Evolutionary conservation across 2,797 vertebrate genomes (phyloP).

Genomic region (Enteromius afrohamiltoni): DNA sequence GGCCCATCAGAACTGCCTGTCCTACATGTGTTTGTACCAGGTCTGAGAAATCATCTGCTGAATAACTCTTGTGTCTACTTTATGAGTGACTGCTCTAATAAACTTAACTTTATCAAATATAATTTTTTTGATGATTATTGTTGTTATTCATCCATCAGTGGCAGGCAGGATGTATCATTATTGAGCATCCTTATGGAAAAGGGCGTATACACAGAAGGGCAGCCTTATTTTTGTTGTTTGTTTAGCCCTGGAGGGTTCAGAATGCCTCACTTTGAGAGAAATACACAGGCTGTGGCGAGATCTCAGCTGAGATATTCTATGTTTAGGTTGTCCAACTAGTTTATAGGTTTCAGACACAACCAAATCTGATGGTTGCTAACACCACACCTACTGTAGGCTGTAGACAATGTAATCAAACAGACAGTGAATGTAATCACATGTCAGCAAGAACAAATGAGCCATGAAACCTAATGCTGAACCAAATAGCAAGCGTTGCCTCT

Average conservation of each 20-base stretch:
- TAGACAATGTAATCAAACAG: not conserved
- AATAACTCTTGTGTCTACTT: not conserved
- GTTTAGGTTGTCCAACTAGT: constrained; percentile 25
- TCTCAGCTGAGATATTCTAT: not conserved
- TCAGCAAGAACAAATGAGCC: constrained; percentile 11
- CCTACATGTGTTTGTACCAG: not conserved
- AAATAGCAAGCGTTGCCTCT: not conserved
- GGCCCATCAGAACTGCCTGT: constrained; percentile 12
- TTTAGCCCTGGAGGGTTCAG: constrained; percentile 2
- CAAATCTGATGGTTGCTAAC: not conserved
- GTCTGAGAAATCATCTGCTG: not conserved
- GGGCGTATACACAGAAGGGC: too few relatives aligned
- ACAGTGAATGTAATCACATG: not conserved
- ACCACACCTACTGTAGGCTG: not conserved
- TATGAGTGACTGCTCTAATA: not conserved
- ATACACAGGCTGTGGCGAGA: not conserved
- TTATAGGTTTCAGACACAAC: constrained; percentile 40
- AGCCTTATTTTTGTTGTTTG: not conserved
- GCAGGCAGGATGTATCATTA: not conserved
- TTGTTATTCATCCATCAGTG: not conserved
- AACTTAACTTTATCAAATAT: not conserved
- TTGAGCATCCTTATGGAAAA: not conserved
- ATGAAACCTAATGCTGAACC: not conserved
- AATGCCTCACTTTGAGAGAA: not conserved
- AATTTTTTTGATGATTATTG: not conserved